Evolutionary conservation across 2,113 vertebrate genomes (phyloP).

Genomic region (Hirundichthys speculiger): DNA sequence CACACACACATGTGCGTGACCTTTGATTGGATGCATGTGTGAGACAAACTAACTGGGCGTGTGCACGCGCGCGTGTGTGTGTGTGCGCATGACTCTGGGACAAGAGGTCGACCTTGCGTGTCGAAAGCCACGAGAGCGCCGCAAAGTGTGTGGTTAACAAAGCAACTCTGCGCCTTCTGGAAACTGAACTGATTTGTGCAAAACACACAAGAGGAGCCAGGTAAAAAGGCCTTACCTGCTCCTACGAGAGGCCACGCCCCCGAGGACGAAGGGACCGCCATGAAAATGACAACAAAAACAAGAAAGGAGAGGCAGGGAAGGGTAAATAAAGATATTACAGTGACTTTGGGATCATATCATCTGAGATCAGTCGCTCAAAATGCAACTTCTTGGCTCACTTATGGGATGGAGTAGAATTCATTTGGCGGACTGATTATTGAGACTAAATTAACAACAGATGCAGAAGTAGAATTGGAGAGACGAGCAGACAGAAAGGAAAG

Average conservation of each 20-base stretch:
- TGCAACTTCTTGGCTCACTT: conserved; percentile 38
- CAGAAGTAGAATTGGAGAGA: too few relatives aligned
- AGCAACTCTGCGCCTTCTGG: conserved; percentile 18
- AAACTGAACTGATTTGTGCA: conserved; percentile 20
- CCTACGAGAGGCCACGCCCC: conserved; percentile 6
- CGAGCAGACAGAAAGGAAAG: conserved; percentile 1
- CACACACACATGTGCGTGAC: conserved; percentile 40
- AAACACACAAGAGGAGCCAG: conserved; percentile 13
- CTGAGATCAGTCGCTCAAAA: conserved; percentile 40
- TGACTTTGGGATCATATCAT: conserved; percentile 1
- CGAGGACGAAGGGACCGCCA: not conserved
- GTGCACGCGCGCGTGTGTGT: conserved; percentile 33
- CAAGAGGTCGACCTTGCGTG: conserved; percentile 7
- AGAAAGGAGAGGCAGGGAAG: conserved; percentile 1
- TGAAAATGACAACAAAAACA: conserved; percentile 41
- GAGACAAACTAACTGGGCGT: conserved; percentile 20
- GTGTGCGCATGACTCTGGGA: conserved; percentile 13
- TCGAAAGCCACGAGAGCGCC: conserved; percentile 28
- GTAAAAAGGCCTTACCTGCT: conserved; percentile 60
- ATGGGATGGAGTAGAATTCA: conserved; percentile 23
- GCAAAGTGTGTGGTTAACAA: conserved; percentile 51
- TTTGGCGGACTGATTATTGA: conserved; percentile 39
- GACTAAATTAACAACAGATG: too few relatives aligned
- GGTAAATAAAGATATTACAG: conserved; percentile 37
- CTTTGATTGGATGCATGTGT: conserved; percentile 21